Percentiles rank a stretch among this genome's conserved stretches.
Conservation (phyloP, 2,797 vertebrate genomes). For the Diplodus puntazzo region DNA sequence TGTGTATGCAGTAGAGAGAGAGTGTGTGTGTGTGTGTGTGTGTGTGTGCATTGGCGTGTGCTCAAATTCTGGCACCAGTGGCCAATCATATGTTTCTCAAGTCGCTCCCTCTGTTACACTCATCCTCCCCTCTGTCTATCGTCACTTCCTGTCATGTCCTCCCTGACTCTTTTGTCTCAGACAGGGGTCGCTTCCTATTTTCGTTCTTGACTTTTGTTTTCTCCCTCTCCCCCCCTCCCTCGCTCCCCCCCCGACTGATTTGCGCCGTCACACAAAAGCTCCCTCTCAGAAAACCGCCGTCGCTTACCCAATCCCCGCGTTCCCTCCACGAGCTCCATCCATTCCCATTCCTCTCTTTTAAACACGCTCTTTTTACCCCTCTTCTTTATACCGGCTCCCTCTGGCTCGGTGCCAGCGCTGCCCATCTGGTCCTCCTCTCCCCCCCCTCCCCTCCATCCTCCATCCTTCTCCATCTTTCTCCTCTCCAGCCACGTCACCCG, state of each 20-base stretch:
- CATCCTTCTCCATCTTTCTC: conserved; percentile 43
- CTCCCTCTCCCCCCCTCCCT: background rate
- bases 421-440: conserved; percentile 70
- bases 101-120: conserved; percentile 52
- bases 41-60: conserved; percentile 6
- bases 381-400: conserved; percentile 48
- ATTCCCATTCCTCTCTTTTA: conserved; percentile 33
- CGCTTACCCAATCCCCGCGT: conserved; percentile 1
- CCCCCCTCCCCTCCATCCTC: conserved; percentile 21
- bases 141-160: conserved; percentile 48
- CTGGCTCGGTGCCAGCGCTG: conserved; percentile 52
- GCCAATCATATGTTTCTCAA: conserved; percentile 66
- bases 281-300: conserved; percentile 8
- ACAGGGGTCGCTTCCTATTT: conserved; percentile 27
- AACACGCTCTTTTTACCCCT: conserved; percentile 15
- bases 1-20: background rate
- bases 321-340: conserved; percentile 11
- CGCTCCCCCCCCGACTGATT: conserved; percentile 14
- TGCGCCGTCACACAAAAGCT: conserved; percentile 22
- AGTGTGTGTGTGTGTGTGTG: conserved; percentile 8
- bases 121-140: conserved; percentile 55
- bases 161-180: conserved; percentile 9
- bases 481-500: conserved; percentile 37
- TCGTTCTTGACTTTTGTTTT: conserved; percentile 26
- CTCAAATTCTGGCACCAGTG: conserved; percentile 48